Evolutionary conservation across 2,113 vertebrate genomes (phyloP).

Genomic region (Chunga burmeisteri): DNA sequence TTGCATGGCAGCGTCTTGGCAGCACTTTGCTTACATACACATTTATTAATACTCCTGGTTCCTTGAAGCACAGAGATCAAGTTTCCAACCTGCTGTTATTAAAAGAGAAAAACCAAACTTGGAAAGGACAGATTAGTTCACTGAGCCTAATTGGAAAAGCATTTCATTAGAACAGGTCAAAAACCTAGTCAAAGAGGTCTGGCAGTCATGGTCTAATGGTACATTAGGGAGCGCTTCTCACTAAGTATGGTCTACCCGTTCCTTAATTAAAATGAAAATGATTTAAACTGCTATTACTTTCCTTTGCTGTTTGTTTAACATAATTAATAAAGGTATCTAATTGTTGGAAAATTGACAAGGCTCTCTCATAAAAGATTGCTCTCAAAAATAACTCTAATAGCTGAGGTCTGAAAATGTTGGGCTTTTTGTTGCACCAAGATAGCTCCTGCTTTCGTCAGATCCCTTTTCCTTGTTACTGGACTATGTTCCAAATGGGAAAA

Average conservation of each 20-base stretch:
- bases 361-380: not conserved
- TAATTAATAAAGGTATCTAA: constrained; percentile 34
- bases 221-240: constrained; percentile 65
- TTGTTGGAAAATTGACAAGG: not conserved
- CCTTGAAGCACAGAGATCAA: constrained; percentile 31
- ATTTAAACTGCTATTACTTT: constrained; percentile 60
- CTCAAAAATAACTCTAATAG: not conserved
- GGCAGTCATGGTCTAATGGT: constrained; percentile 44
- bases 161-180: constrained; percentile 73
- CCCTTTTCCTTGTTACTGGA: not conserved
- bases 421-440: not conserved
- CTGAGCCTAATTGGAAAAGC: constrained; percentile 66
- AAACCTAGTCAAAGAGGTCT: constrained; percentile 54
- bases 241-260: constrained; percentile 29
- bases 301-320: constrained; percentile 25
- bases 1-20: constrained; percentile 33
- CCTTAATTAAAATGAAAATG: constrained; percentile 73
- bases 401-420: not conserved
- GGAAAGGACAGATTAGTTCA: constrained; percentile 65
- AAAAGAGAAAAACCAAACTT: constrained; percentile 40
- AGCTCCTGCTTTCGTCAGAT: not conserved
- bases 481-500: not conserved
- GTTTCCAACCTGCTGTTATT: constrained; percentile 58
- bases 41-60: constrained; percentile 65
- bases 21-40: not conserved